These are phyloP conservation scores for Morinoia aosen DNA, from an alignment of 2,888 invertebrate genomes.

Conservation along the genomic window DNA sequence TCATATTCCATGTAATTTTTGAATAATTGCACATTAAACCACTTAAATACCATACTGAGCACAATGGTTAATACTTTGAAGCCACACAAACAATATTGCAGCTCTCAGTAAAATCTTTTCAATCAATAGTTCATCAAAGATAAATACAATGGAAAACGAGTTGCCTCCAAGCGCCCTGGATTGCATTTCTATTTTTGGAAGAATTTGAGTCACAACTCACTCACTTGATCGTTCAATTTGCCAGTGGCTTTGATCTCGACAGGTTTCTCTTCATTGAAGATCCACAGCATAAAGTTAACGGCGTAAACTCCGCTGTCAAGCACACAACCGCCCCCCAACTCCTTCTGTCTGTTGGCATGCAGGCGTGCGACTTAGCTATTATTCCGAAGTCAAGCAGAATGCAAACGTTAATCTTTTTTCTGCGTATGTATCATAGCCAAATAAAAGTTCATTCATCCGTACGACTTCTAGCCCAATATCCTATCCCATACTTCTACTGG, in stretches of 20 bases:
- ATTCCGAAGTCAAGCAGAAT: no score
- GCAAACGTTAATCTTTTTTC: no score
- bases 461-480: no score
- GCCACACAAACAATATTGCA: background rate
- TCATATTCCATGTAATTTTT: background rate
- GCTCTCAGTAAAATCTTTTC: background rate
- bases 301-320: conserved; percentile 84
- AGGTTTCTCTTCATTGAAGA: conserved; percentile 80
- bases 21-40: background rate
- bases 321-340: conserved; percentile 82
- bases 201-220: background rate
- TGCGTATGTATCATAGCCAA: no score
- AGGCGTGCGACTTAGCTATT: no score
- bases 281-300: conserved; percentile 81
- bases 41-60: background rate
- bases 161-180: background rate
- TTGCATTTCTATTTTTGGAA: background rate
- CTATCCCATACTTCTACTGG: no score
- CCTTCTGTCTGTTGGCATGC: conserved; percentile 71
- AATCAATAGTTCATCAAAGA: background rate
- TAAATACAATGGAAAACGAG: background rate
- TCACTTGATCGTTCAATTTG: conserved; percentile 77
- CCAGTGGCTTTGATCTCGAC: conserved; percentile 79
- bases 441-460: no score
- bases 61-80: background rate